Conservation (phyloP, 2,888 invertebrate genomes). For the Glyphotaelius pellucidus region DNA sequence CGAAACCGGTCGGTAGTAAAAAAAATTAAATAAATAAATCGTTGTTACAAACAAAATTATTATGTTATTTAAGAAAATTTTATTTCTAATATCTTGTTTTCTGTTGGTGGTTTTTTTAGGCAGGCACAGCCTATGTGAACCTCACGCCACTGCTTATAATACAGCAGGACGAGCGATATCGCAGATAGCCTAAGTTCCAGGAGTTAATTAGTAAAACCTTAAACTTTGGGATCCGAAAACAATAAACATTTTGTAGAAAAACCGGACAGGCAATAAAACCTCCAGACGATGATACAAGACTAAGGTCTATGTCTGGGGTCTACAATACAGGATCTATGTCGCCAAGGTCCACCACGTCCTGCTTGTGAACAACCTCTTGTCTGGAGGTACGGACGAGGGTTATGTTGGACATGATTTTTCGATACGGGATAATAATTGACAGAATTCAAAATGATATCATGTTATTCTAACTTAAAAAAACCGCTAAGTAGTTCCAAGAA, state of each 20-base stretch:
- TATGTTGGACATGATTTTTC: not conserved
- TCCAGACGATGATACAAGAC: slow-evolving; percentile 18
- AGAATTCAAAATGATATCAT: not conserved
- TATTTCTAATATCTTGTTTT: no score
- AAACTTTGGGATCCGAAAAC: slow-evolving; percentile 50
- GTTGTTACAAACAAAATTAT: no score
- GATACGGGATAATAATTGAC: not conserved
- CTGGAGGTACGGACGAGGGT: not conserved
- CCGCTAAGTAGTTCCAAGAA: not conserved
- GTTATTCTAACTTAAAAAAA: not conserved
- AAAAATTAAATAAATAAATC: no score
- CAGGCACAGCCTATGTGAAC: no score
- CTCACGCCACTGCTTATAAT: not conserved
- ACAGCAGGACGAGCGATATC: not conserved
- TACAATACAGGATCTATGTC: slow-evolving; percentile 42
- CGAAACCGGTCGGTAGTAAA: no score
- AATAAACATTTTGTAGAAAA: slow-evolving; percentile 57
- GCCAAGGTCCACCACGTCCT: slow-evolving; percentile 34
- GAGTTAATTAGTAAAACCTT: slow-evolving; percentile 50
- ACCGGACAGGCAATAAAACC: slow-evolving; percentile 49
- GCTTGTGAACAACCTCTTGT: slow-evolving; percentile 39
- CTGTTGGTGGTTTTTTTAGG: no score
- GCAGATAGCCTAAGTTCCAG: slow-evolving; percentile 22
- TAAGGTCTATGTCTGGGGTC: slow-evolving; percentile 29
- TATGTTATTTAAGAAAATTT: no score